Percentiles rank a stretch among this genome's conserved stretches.
Conservation (phyloP, 2,113 vertebrate genomes). For the Castor canadensis region DNA sequence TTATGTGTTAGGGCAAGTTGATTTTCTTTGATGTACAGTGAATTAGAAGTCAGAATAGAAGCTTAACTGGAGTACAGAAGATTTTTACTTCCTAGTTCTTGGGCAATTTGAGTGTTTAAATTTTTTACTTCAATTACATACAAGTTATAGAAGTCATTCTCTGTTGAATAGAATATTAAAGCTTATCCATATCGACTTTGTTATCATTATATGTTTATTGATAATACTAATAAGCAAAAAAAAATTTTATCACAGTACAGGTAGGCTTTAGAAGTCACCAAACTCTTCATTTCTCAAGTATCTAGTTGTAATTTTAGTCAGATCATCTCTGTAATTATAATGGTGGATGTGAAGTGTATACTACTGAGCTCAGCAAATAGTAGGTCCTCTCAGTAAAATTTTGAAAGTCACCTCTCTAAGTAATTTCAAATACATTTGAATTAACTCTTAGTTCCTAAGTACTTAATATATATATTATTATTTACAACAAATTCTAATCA, state of each 20-base stretch:
- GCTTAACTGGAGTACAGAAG: slow-evolving; percentile 79
- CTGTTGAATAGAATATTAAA: slow-evolving; percentile 45
- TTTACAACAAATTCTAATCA: not conserved
- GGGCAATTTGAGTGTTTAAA: slow-evolving; percentile 73
- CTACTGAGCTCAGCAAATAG: not conserved
- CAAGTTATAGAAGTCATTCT: slow-evolving; percentile 22
- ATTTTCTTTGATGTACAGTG: slow-evolving; percentile 86
- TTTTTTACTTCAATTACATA: slow-evolving; percentile 54
- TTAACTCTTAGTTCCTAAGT: not conserved
- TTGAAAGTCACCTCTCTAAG: not conserved
- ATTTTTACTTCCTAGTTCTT: slow-evolving; percentile 80
- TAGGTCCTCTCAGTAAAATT: not conserved
- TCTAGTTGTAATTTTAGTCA: not conserved
- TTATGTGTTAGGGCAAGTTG: slow-evolving; percentile 84
- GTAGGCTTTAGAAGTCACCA: not conserved
- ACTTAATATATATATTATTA: not conserved
- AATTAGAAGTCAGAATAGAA: slow-evolving; percentile 79
- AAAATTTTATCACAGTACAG: not conserved
- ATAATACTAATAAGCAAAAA: not conserved
- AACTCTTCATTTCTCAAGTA: not conserved
- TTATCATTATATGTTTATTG: not conserved
- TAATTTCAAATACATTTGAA: not conserved
- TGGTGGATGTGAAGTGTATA: not conserved
- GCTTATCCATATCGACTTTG: not conserved
- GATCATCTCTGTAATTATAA: not conserved